phyloP scores from a whole-genome alignment of 2,113 vertebrate species.

The Eolophus roseicapilla region DNA sequence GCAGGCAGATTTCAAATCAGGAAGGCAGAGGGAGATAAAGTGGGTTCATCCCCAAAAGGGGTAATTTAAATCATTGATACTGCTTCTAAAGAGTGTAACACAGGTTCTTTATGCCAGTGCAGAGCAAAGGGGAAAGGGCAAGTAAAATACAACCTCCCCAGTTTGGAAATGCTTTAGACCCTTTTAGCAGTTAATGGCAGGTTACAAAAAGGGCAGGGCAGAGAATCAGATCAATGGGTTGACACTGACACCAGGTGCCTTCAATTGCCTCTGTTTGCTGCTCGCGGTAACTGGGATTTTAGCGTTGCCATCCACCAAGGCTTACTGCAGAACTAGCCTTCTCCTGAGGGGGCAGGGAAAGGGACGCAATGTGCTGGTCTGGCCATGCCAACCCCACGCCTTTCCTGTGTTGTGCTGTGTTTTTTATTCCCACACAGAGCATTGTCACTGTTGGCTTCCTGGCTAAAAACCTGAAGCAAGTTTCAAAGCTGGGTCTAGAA shows the following conservation, averaged over 20 bases:
- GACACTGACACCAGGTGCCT: neutral
- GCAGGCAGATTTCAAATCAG: neutral
- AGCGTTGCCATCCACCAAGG: neutral
- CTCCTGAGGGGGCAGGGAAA: neutral
- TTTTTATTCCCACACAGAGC: neutral
- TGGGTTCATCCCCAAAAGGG: neutral
- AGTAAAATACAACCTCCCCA: neutral
- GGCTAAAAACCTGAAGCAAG: neutral
- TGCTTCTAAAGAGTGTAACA: neutral
- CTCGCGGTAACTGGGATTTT: neutral
- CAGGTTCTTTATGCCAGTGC: neutral
- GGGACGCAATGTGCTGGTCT: neutral
- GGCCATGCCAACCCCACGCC: fast-evolving
- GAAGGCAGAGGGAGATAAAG: neutral
- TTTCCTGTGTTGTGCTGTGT: neutral
- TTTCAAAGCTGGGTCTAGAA: neutral
- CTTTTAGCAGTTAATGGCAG: neutral
- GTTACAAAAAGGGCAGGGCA: neutral
- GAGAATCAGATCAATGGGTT: neutral
- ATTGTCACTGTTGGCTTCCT: neutral
- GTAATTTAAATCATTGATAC: neutral
- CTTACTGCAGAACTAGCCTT: neutral
- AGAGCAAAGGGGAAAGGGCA: neutral
- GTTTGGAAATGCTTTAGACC: neutral
- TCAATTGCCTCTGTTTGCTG: neutral